Base-by-base conservation (phyloP, 92 coral and sea anemone genomes). In the Epizoanthus rinbou region DNA sequence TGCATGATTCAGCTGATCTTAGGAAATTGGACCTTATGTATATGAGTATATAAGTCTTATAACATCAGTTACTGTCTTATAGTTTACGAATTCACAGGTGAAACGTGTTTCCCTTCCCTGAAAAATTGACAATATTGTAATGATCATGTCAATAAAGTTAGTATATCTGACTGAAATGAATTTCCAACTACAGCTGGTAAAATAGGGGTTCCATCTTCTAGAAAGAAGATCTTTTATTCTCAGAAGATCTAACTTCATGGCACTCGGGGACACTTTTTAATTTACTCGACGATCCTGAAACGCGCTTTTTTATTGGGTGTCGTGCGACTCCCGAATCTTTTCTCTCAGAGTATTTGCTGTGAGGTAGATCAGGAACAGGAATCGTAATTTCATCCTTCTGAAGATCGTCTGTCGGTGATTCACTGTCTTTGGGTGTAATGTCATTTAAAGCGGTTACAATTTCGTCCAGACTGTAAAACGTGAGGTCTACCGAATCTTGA, bases 371-470 rank as follows among this genome's bases (percentile, higher is more conserved):
- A 10, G 93, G 93, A 13, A 90, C 93, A 2, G 84, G 81, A 25
- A 90, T 90, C 14, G 83, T 58, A 64, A 90, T 90, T n/a, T 82
- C 93, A 15, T 76, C 73, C 37, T 45, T 25, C 21, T 53, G 57
- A 58, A 18, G 18, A 53, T 64, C 73, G 17, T 86, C 72, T 15
- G 21, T 64, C 25, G 22, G 80, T 31, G 59, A 84, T 52, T 64
- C 86, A 3, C 57, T 53, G 4, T 33, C 35, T 33, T 58, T 80
- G 64, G 80, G 75, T 16, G 81, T 87, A 19, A 68, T 76, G 11
- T 93, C 95, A 70, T 93, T 93, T 78, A 89, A 73, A 11, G 86
- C 88, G 3, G 95, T 53, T 62, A 91, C 85, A 75, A 91, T 86
- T 73, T 93, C 98, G 79, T 93, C 82, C n/a, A 78, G 25, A 62